A percentile compares a stretch with the other conserved stretches of the same genome.
Conservation (phyloP, 1,140 invertebrate genomes). For the Rhopalosiphum maidis region DNA sequence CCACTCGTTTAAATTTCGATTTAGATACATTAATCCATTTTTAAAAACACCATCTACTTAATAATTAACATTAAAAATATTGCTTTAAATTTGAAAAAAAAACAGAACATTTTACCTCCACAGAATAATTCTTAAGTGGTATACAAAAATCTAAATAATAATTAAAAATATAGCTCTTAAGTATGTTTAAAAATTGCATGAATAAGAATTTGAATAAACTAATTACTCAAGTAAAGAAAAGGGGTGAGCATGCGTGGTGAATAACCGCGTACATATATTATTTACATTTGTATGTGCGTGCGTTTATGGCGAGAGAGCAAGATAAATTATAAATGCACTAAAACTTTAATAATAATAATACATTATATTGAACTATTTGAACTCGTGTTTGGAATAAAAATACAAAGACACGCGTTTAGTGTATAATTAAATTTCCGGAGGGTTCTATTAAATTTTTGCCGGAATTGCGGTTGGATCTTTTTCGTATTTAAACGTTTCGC, state of each 20-base stretch:
- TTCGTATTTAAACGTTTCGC: constrained; percentile 9
- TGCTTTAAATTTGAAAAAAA: too few relatives aligned
- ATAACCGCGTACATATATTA: neutral
- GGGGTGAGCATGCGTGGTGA: neutral
- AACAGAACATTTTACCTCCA: too few relatives aligned
- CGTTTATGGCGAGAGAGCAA: neutral
- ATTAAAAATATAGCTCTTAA: too few relatives aligned
- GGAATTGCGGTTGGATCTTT: constrained; percentile 5
- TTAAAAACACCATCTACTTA: too few relatives aligned
- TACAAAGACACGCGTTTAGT: neutral
- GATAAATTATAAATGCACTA: neutral
- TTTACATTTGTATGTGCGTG: neutral
- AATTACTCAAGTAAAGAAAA: neutral
- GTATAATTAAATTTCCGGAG: neutral
- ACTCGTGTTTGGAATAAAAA: neutral
- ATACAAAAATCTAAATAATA: too few relatives aligned
- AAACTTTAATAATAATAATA: neutral
- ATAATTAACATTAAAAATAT: too few relatives aligned
- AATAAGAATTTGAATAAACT: neutral
- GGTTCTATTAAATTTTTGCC: constrained; percentile 11
- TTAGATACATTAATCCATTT: too few relatives aligned
- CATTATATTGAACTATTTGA: constrained; percentile 2
- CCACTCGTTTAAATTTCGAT: too few relatives aligned
- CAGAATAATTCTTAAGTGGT: too few relatives aligned
- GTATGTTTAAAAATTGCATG: neutral